phyloP scores from a whole-genome alignment of 2,888 invertebrate species.

The Tineola bisselliella region DNA sequence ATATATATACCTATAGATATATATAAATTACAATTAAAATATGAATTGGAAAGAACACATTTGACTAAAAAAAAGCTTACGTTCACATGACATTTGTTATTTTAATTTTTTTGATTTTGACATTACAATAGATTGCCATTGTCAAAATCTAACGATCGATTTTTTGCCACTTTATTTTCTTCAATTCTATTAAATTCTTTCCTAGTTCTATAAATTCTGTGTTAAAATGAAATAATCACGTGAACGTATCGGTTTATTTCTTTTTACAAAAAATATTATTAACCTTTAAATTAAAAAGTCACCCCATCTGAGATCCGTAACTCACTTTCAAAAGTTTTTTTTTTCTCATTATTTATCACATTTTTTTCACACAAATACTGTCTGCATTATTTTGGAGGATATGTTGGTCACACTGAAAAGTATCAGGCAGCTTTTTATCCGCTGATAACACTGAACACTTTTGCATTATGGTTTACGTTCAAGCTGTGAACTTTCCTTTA shows the following conservation, averaged over 20 bases:
- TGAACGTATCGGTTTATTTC: too few species aligned
- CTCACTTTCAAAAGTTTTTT: conserved; percentile 53
- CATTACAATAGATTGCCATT: too few species aligned
- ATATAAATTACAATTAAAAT: background rate
- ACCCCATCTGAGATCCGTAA: conserved; percentile 57
- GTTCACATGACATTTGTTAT: too few species aligned
- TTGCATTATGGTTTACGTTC: conserved; percentile 22
- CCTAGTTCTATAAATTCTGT: too few species aligned
- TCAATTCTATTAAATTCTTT: too few species aligned
- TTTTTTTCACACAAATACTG: conserved; percentile 36
- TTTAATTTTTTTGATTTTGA: too few species aligned
- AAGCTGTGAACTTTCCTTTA: conserved; percentile 52
- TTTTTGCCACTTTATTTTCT: too few species aligned
- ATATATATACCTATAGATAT: too few species aligned
- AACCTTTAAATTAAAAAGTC: background rate
- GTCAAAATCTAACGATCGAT: too few species aligned
- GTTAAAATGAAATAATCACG: too few species aligned
- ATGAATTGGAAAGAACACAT: background rate
- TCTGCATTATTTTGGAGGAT: conserved; percentile 37
- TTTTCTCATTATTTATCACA: conserved; percentile 62
- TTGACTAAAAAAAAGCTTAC: background rate
- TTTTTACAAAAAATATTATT: too few species aligned
- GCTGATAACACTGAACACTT: background rate
- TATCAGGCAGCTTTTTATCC: too few species aligned
- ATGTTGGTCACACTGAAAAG: conserved; percentile 5